Evolutionary conservation across 2,888 invertebrate species (phyloP).

Genomic region (Agapetus fuscipes): DNA sequence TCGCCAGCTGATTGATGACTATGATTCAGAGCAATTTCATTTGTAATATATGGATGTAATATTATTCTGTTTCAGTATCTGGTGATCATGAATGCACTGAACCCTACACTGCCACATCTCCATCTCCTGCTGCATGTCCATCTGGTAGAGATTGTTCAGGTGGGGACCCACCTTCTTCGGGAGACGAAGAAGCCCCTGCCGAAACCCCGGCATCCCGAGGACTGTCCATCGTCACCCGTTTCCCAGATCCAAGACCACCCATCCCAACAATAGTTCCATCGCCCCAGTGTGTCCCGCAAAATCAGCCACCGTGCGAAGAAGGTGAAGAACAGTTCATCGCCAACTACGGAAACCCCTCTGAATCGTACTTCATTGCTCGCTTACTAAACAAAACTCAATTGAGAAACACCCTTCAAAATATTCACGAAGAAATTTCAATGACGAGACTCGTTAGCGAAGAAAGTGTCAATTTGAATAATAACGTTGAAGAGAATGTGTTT

Average conservation of each 20-base stretch:
- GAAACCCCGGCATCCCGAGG: constrained; percentile 3
- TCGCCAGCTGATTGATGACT: no score
- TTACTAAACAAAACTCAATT: constrained; percentile 35
- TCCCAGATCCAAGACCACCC: constrained; percentile 21
- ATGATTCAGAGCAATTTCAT: no score
- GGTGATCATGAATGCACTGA: no score
- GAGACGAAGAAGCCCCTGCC: background rate
- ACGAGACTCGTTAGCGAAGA: constrained; percentile 2
- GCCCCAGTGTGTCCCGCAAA: background rate
- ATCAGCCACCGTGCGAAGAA: constrained; percentile 13
- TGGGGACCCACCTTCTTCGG: background rate
- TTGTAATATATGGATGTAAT: no score
- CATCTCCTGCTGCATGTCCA: no score
- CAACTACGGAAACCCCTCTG: constrained; percentile 41
- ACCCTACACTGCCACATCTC: constrained; percentile 2
- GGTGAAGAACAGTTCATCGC: constrained; percentile 29
- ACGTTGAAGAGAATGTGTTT: constrained; percentile 10
- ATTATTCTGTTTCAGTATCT: no score
- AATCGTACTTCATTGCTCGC: constrained; percentile 42
- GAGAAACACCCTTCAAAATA: constrained; percentile 35
- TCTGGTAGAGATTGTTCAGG: no score
- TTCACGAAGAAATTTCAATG: constrained; percentile 33
- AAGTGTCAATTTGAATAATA: constrained; percentile 9
- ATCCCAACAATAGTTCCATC: constrained; percentile 4
- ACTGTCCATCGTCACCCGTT: constrained; percentile 12